Percentiles rank a stretch among this genome's conserved stretches.
These are phyloP conservation scores for Callospermophilus lateralis DNA, from an alignment of 2,113 vertebrate species.

Conservation along the genomic window DNA sequence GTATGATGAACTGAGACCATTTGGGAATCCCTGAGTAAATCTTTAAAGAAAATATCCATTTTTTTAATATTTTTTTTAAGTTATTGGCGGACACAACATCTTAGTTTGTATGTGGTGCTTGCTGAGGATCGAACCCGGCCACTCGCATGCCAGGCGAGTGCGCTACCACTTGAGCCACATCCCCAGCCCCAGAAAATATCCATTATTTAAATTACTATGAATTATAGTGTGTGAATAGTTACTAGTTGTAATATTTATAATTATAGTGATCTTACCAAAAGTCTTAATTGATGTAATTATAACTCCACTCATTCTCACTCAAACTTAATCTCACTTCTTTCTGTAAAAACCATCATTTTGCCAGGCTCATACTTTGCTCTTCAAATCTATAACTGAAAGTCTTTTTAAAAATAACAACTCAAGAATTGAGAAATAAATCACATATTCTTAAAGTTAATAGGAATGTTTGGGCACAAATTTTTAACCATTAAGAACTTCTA, in stretches of 20 bases:
- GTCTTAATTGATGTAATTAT: constrained; percentile 52
- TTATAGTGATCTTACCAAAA: background rate
- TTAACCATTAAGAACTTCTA: constrained; percentile 41
- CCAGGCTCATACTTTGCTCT: background rate
- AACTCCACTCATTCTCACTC: constrained; percentile 37
- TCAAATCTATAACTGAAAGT: constrained; percentile 42
- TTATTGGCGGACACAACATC: too few species aligned
- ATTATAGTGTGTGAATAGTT: constrained; percentile 23
- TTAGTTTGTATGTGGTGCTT: too few species aligned
- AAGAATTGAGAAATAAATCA: constrained; percentile 36
- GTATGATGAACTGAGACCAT: constrained; percentile 13
- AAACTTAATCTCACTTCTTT: constrained; percentile 20
- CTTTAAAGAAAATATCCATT: constrained; percentile 47
- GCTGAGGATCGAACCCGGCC: too few species aligned
- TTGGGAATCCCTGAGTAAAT: constrained; percentile 44
- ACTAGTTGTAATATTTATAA: constrained; percentile 48
- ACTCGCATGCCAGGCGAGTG: too few species aligned
- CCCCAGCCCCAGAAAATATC: constrained; percentile 47
- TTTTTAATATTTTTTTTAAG: too few species aligned
- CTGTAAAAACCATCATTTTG: constrained; percentile 16
- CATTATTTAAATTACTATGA: constrained; percentile 56
- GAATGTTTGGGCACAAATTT: constrained; percentile 1
- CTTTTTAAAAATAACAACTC: background rate
- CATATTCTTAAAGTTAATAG: background rate
- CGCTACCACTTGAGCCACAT: too few species aligned